phyloP scores from a whole-genome alignment of 2,113 vertebrate genomes.

The Megaleporinus macrocephalus region DNA sequence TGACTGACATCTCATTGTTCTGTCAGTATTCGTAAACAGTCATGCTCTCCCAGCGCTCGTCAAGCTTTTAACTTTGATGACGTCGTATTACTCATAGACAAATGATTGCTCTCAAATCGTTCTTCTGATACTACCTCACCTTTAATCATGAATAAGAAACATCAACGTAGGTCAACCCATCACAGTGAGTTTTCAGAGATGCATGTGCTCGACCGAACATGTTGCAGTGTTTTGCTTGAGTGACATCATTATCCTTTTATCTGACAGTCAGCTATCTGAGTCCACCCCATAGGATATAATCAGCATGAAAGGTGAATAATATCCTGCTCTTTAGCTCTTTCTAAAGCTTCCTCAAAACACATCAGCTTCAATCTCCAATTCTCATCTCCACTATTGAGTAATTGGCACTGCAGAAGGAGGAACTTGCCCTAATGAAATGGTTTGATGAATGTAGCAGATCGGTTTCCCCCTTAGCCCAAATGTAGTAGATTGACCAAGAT shows the following conservation, averaged over 20 bases:
- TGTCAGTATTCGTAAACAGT: conserved; percentile 13
- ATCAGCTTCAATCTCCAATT: not conserved
- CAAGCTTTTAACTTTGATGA: not conserved
- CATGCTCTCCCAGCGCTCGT: not conserved
- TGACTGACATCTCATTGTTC: not conserved
- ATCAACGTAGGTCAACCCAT: conserved; percentile 3
- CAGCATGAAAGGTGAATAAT: conserved; percentile 9
- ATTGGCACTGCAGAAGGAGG: not conserved
- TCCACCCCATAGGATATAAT: not conserved
- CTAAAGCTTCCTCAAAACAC: conserved; percentile 3
- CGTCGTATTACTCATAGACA: conserved; percentile 1
- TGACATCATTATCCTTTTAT: conserved; percentile 5
- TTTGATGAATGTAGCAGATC: not conserved
- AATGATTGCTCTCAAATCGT: not conserved
- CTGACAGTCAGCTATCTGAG: not conserved
- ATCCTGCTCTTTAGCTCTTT: not conserved
- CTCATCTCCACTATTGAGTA: not conserved
- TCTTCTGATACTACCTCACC: conserved; percentile 16
- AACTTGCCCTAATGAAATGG: not conserved
- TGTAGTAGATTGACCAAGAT: not conserved
- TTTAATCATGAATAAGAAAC: conserved; percentile 14
- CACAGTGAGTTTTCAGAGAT: not conserved
- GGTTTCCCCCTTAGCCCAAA: not conserved
- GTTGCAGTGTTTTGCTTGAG: conserved; percentile 36
- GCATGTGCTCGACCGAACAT: conserved; percentile 7